Conservation (phyloP, 2,888 invertebrate genomes). For the Tuta absoluta region DNA sequence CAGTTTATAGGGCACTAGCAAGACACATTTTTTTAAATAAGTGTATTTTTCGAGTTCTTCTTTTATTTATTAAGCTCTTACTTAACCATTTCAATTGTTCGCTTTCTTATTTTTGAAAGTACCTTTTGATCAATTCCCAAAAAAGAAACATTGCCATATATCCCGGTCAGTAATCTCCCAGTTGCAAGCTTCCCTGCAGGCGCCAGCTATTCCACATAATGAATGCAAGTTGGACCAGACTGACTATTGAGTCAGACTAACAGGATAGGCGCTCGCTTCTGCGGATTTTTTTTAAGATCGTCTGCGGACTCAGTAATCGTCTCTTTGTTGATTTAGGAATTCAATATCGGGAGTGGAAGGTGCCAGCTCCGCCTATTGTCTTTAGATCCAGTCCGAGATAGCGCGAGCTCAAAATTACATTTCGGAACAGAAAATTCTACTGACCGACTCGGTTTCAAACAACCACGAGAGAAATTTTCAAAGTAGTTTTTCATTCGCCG, state of each 20-base stretch:
- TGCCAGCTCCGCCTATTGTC: slow-evolving; percentile 8
- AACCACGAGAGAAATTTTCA: too few relatives aligned
- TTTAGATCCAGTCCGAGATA: background rate
- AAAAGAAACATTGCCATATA: background rate
- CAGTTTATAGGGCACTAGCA: too few relatives aligned
- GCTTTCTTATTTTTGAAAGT: too few relatives aligned
- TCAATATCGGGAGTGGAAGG: slow-evolving; percentile 18
- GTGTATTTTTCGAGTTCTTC: too few relatives aligned
- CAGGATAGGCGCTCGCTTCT: background rate
- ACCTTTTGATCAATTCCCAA: too few relatives aligned
- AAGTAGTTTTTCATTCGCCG: too few relatives aligned
- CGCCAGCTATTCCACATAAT: background rate
- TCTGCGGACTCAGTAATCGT: slow-evolving; percentile 6
- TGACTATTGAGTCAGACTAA: background rate
- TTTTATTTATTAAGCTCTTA: too few relatives aligned
- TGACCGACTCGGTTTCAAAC: too few relatives aligned
- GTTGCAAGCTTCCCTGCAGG: too few relatives aligned
- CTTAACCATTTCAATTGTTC: too few relatives aligned
- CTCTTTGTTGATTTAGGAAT: slow-evolving; percentile 23
- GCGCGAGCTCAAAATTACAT: slow-evolving; percentile 1
- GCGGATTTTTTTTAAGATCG: background rate
- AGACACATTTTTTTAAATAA: too few relatives aligned
- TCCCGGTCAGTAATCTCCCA: too few relatives aligned
- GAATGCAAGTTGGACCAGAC: background rate
- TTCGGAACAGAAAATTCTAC: background rate